A percentile compares a stretch with the other conserved stretches of the same genome.
phyloP scores from a whole-genome alignment of 2,797 vertebrate genomes.

The Phyllotis vaccarum region DNA sequence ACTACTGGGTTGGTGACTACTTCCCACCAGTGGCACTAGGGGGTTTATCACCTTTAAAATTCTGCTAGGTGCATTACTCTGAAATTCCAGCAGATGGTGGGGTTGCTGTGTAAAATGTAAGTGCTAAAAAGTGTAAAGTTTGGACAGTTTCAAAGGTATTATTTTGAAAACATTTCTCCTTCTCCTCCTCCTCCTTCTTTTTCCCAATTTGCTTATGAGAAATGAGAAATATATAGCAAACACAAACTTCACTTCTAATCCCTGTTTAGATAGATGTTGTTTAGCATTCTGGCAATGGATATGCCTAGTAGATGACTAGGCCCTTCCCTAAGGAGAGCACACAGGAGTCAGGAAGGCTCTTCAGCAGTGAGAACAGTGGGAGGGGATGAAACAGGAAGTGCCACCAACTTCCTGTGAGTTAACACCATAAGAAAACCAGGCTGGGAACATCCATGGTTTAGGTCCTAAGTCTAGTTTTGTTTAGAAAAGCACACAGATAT shows the following conservation, averaged over 20 bases:
- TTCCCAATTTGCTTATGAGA: neutral
- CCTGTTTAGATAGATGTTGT: neutral
- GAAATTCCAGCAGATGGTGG: slow-evolving; percentile 57
- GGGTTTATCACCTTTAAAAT: fast-evolving
- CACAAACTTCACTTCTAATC: neutral
- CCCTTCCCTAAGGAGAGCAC: neutral
- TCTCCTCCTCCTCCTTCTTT: neutral
- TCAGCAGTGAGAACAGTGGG: neutral
- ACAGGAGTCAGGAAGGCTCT: neutral
- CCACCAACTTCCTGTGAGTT: neutral
- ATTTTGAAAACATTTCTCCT: slow-evolving; percentile 21
- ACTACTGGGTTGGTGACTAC: fast-evolving
- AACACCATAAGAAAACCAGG: neutral
- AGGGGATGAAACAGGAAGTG: neutral
- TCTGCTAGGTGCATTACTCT: slow-evolving; percentile 48
- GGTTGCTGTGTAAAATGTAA: slow-evolving; percentile 33
- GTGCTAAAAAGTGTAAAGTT: neutral
- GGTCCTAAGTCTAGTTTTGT: neutral
- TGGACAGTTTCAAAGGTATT: neutral
- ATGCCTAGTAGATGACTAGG: neutral
- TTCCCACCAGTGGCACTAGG: neutral
- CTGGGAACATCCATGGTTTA: neutral
- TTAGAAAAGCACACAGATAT: neutral
- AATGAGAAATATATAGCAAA: slow-evolving; percentile 15
- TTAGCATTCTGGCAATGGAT: neutral